These are phyloP conservation scores for Eremophila alpestris DNA, from an alignment of 2,797 vertebrate species.

Conservation along the genomic window DNA sequence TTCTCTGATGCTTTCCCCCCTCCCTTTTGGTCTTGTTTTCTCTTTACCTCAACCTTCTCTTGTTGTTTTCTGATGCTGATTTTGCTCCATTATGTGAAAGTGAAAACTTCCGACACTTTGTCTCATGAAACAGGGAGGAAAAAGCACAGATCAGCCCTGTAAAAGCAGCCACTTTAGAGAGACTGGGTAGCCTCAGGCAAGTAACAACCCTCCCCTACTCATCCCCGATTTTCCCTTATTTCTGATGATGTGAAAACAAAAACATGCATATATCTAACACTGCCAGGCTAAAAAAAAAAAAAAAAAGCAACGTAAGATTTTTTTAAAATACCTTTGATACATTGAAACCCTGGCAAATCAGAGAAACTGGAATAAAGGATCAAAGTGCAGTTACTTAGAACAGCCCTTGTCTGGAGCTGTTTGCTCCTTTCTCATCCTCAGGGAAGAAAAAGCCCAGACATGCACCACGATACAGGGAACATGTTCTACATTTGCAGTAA, in stretches of 20 bases:
- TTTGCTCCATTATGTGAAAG: background rate
- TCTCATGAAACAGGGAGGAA: background rate
- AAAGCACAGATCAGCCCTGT: background rate
- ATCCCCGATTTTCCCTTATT: background rate
- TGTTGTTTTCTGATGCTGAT: background rate
- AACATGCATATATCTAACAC: background rate
- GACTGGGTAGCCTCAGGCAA: background rate
- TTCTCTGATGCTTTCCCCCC: background rate
- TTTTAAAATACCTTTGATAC: background rate
- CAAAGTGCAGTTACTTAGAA: background rate
- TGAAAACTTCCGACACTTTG: background rate
- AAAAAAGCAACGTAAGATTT: background rate
- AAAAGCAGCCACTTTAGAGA: background rate
- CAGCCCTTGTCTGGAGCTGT: background rate
- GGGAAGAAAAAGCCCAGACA: background rate
- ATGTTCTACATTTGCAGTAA: background rate
- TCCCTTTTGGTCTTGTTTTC: background rate
- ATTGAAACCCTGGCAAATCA: background rate
- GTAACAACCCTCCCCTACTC: background rate
- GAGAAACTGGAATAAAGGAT: background rate
- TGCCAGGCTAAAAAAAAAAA: background rate
- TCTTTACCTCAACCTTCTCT: background rate
- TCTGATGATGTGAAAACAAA: background rate
- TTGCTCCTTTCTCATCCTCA: background rate
- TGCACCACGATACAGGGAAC: background rate